These are phyloP conservation scores for Oedothorax gibbosus DNA, from an alignment of 1,140 invertebrate species.

Conservation along the genomic window DNA sequence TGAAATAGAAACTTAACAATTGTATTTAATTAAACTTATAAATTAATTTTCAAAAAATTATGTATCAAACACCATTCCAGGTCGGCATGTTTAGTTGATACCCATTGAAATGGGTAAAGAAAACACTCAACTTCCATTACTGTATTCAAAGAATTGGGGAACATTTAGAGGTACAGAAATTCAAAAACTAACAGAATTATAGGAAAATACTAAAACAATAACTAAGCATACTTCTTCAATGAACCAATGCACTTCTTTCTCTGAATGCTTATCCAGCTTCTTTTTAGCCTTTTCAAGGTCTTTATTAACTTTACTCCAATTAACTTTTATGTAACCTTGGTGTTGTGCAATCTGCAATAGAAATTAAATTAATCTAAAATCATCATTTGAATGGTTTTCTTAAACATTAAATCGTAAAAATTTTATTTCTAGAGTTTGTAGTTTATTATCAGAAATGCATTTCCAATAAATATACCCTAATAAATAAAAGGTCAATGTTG, in stretches of 20 bases:
- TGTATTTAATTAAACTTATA: neutral
- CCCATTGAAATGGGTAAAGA: neutral
- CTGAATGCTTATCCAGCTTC: conserved; percentile 82
- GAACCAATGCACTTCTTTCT: conserved; percentile 76
- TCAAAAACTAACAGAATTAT: neutral
- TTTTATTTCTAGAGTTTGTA: too few species aligned
- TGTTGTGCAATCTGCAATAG: conserved; percentile 76
- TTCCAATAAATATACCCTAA: too few species aligned
- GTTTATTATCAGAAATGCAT: too few species aligned
- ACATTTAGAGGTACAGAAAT: neutral
- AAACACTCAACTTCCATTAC: neutral
- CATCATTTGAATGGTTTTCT: too few species aligned
- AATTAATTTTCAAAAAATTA: conserved; percentile 1
- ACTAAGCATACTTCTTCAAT: conserved; percentile 79
- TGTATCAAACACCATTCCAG: neutral
- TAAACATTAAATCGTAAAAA: too few species aligned
- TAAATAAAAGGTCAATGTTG: too few species aligned
- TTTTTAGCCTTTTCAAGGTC: conserved; percentile 68
- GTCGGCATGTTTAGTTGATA: neutral
- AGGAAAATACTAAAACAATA: conserved; percentile 27
- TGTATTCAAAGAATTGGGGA: neutral
- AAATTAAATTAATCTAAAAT: neutral
- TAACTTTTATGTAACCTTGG: conserved; percentile 86
- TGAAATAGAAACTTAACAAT: too few species aligned
- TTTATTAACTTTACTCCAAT: conserved; percentile 85